Evolutionary conservation across 2,797 vertebrate genomes (phyloP).

Genomic region (Microcaecilia unicolor): DNA sequence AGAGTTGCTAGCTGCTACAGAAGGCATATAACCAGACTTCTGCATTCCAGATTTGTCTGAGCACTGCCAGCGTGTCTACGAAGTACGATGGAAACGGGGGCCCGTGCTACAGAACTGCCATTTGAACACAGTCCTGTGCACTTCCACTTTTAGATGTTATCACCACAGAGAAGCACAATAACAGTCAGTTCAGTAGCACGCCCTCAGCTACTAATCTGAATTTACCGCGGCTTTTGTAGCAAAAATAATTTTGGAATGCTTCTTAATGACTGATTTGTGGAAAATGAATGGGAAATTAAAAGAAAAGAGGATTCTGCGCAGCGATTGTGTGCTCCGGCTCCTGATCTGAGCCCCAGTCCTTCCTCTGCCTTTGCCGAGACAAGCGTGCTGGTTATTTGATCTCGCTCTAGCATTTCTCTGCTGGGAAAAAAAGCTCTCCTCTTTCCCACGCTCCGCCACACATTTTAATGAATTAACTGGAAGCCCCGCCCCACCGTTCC

Average conservation of each 20-base stretch:
- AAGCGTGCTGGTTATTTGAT: constrained; percentile 30
- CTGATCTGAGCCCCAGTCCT: background rate
- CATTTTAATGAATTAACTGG: constrained; percentile 92
- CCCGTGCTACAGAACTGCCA: too few species aligned
- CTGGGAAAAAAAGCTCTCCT: constrained; percentile 97
- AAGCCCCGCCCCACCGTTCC: constrained; percentile 63
- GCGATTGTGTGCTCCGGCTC: constrained; percentile 14
- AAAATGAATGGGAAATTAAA: background rate
- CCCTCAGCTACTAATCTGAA: too few species aligned
- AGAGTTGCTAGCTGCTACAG: too few species aligned
- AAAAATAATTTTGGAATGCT: too few species aligned
- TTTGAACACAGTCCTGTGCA: background rate
- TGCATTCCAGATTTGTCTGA: too few species aligned
- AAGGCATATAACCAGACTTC: too few species aligned
- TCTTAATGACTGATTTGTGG: background rate
- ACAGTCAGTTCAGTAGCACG: too few species aligned
- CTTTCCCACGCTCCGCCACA: constrained; percentile 98
- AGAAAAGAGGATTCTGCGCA: background rate
- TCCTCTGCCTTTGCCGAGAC: constrained; percentile 12
- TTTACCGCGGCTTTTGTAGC: too few species aligned
- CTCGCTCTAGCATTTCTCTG: constrained; percentile 55
- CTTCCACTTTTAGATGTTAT: background rate
- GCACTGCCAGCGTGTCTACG: too few species aligned
- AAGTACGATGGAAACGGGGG: too few species aligned
- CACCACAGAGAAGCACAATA: too few species aligned